Conservation (phyloP, 2,797 vertebrate genomes). For the Tamandua tetradactyla region DNA sequence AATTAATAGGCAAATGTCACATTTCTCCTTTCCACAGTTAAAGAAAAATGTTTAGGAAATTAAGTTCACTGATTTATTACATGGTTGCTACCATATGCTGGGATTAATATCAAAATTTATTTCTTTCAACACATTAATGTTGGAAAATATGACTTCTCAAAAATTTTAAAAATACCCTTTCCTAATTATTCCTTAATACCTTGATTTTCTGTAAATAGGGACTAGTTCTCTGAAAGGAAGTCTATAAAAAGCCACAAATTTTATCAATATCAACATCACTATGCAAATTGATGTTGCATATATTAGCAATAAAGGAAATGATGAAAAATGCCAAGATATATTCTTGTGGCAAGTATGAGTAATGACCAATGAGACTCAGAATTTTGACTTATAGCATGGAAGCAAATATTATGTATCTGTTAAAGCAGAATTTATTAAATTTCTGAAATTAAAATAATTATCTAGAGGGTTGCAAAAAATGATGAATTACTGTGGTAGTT, state of each 20-base stretch:
- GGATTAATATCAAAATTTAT: constrained; percentile 6
- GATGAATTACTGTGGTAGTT: not conserved
- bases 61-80: not conserved
- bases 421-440: not conserved
- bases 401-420: not conserved
- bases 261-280: not conserved
- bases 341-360: not conserved
- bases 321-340: not conserved
- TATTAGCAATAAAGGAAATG: not conserved
- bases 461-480: not conserved
- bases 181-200: not conserved
- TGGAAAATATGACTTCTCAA: not conserved
- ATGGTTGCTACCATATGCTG: not conserved
- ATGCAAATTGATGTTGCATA: not conserved
- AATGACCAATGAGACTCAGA: not conserved
- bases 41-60: not conserved
- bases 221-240: not conserved
- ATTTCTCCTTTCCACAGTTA: not conserved
- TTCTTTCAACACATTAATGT: not conserved
- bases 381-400: not conserved
- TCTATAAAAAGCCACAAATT: not conserved
- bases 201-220: not conserved
- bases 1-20: not conserved
- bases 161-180: not conserved
- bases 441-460: constrained; percentile 5